phyloP scores from a whole-genome alignment of 2,888 invertebrate genomes.

The Galerucella nymphaeae region DNA sequence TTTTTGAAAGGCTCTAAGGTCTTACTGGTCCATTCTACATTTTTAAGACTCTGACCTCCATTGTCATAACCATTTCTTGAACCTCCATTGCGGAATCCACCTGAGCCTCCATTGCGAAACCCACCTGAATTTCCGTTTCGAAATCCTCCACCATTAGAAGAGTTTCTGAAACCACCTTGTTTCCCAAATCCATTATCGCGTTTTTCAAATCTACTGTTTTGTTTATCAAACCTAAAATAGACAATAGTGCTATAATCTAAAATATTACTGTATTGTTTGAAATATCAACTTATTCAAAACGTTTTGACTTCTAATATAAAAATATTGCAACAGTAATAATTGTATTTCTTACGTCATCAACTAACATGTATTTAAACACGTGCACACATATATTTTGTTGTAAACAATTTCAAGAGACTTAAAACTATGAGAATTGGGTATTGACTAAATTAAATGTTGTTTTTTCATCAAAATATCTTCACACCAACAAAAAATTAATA shows the following conservation, averaged over 20 bases:
- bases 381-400: background rate
- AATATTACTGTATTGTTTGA: too few relatives aligned
- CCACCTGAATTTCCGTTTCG: slow-evolving; percentile 27
- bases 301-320: too few relatives aligned
- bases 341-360: background rate
- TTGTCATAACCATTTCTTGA: slow-evolving; percentile 22
- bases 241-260: background rate
- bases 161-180: slow-evolving; percentile 4
- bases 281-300: too few relatives aligned
- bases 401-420: background rate
- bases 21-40: slow-evolving; percentile 77
- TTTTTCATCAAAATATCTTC: too few relatives aligned
- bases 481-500: background rate
- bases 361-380: too few relatives aligned
- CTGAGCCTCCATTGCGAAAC: slow-evolving; percentile 18
- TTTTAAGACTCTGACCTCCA: slow-evolving; percentile 27
- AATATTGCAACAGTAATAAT: too few relatives aligned
- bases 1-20: slow-evolving; percentile 83
- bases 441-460: background rate
- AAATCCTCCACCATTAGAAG: slow-evolving; percentile 15
- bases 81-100: slow-evolving; percentile 25
- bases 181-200: slow-evolving; percentile 17
- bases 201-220: slow-evolving; percentile 20
- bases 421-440: background rate
- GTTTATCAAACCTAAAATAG: slow-evolving; percentile 19